Percentiles rank a stretch among this genome's conserved stretches.
Conservation (phyloP, 2,113 vertebrate species). For the Phalacrocorax pelagicus region DNA sequence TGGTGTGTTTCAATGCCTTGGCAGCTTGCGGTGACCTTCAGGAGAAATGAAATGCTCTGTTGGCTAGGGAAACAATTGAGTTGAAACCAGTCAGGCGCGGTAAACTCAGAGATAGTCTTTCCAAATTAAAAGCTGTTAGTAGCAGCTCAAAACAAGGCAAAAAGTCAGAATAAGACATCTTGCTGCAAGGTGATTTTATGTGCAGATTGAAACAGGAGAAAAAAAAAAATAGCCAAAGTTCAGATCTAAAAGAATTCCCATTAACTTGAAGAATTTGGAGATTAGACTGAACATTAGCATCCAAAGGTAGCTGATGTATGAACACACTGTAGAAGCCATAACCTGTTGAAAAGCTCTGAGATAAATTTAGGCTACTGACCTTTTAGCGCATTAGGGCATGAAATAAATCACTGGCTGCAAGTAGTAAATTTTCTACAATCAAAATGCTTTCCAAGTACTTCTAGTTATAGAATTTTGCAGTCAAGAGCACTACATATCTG, state of each 20-base stretch:
- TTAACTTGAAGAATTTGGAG: slow-evolving; percentile 15
- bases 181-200: slow-evolving; percentile 50
- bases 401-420: slow-evolving; percentile 41
- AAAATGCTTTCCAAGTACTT: slow-evolving; percentile 43
- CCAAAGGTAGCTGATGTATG: background rate
- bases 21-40: slow-evolving; percentile 81
- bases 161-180: slow-evolving; percentile 12
- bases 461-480: background rate
- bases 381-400: slow-evolving; percentile 43
- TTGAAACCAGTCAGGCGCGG: slow-evolving; percentile 75
- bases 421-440: slow-evolving; percentile 50
- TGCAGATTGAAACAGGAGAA: background rate
- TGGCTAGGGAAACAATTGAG: slow-evolving; percentile 73
- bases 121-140: slow-evolving; percentile 77
- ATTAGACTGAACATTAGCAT: background rate
- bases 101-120: slow-evolving; percentile 71
- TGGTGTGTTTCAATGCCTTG: slow-evolving; percentile 67
- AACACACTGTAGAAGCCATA: background rate
- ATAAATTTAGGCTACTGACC: slow-evolving; percentile 50
- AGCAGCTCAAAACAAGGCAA: slow-evolving; percentile 57
- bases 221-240: background rate
- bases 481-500: slow-evolving; percentile 10
- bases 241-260: slow-evolving; percentile 14
- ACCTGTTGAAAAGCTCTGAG: slow-evolving; percentile 64
- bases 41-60: slow-evolving; percentile 77